These are phyloP conservation scores for Cosmia trapezina DNA, from an alignment of 2,888 invertebrate genomes.

Conservation along the genomic window DNA sequence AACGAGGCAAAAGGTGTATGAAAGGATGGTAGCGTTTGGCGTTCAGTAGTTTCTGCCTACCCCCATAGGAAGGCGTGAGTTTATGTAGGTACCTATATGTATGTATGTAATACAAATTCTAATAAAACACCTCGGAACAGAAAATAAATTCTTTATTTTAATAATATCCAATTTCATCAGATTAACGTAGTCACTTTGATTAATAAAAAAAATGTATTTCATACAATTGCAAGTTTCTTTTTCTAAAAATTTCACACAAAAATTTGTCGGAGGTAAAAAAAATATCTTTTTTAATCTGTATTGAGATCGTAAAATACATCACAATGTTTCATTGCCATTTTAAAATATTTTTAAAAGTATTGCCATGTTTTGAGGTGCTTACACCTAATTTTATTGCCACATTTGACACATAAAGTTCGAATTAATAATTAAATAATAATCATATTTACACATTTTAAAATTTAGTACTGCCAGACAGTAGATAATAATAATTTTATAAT, in stretches of 20 bases:
- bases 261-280: constrained; percentile 72
- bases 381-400: constrained; percentile 65
- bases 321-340: constrained; percentile 81
- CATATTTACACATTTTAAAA: constrained; percentile 60
- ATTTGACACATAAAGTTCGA: constrained; percentile 47
- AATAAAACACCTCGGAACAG: constrained; percentile 84
- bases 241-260: constrained; percentile 60
- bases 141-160: constrained; percentile 90
- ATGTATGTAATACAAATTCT: neutral
- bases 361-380: constrained; percentile 76
- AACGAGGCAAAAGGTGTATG: too few species aligned
- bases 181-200: constrained; percentile 81
- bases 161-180: constrained; percentile 88
- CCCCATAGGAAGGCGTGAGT: too few species aligned
- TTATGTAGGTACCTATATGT: too few species aligned
- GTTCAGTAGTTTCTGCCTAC: too few species aligned
- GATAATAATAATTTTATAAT: constrained; percentile 44
- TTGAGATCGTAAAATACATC: constrained; percentile 89
- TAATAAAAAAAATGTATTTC: constrained; percentile 67
- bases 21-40: too few species aligned
- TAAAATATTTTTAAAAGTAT: constrained; percentile 75
- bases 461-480: constrained; percentile 61
- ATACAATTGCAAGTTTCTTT: constrained; percentile 61
- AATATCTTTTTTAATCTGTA: constrained; percentile 76
- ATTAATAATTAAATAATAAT: constrained; percentile 66